Evolutionary conservation across 37 sponge, comb jelly and placozoan species (phyloP), one percentile per base, ranked within the genome.

Genomic region (Hexactinellida sp.): DNA sequence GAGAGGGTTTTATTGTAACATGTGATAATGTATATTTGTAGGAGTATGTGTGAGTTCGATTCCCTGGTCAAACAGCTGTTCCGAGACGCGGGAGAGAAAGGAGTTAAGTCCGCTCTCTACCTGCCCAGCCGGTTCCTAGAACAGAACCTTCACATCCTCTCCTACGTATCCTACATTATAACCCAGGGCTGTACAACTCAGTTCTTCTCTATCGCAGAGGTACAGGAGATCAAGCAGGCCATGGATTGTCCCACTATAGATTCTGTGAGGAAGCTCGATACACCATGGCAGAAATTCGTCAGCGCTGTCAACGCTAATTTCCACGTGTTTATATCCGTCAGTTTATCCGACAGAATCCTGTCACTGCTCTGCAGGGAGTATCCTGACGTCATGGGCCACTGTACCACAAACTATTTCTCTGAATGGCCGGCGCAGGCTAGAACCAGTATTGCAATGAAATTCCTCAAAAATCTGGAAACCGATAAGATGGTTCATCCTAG

Each of bases 371-470:
- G 90, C 83, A 54, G 88, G 34, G 84, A 36, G 82, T 89, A 90
- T 83, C 90, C 90, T 30, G 55, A 83, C 36, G 55, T 92, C 41
- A 47, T 92, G 32, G 51, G 86, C 32, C 84, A 54, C 76, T 85
- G 83, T 16, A 89, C 88, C 25, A 55, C 89, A n/a, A 84, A 92
- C 83, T 88, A 88, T 54, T 89, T 54, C 86, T 85, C 87, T 38
- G 90, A 92, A 52, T 92, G 92, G 92, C 88, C 90, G 24, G 38
- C 90, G 9, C 55, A 87, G 36, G 92, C 90, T 36, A 82, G 89
- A 37, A 83, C 51, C 38, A 84, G 86, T 0, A 88, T 92, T 19
- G 92, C 92, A 1, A 37, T 82, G 52, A 92, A 87, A 30, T 47
- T 88, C 36, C 83, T 92, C 36, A 52, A 86, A 10, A 28, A 63